These are phyloP conservation scores for Alosa alosa DNA, from an alignment of 2,113 vertebrate species.

Conservation along the genomic window DNA sequence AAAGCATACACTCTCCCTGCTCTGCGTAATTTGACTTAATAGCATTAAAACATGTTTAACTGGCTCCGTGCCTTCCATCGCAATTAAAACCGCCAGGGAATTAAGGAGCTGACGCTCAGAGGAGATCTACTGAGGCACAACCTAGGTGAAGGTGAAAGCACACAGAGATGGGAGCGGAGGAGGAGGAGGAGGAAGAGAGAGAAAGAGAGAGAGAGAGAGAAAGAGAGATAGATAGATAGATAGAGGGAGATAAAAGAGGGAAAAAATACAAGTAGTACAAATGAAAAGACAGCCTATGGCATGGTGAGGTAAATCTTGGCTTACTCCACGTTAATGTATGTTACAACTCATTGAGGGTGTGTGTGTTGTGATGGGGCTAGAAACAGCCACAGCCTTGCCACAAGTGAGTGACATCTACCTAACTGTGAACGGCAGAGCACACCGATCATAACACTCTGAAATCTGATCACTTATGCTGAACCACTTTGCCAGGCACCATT, in stretches of 20 bases:
- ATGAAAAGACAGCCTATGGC: no score
- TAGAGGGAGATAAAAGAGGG: not conserved
- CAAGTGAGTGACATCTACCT: not conserved
- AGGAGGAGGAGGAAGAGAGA: not conserved
- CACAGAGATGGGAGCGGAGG: not conserved
- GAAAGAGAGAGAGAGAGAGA: not conserved
- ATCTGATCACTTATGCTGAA: not conserved
- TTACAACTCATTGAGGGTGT: not conserved
- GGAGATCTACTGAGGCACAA: not conserved
- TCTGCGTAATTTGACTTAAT: conserved; percentile 30
- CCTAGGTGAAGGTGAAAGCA: not conserved
- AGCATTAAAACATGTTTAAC: conserved; percentile 26
- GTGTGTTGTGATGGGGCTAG: no score
- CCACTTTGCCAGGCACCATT: not conserved
- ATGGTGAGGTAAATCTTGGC: not conserved
- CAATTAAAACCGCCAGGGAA: conserved; percentile 28
- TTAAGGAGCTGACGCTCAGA: not conserved
- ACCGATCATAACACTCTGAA: not conserved
- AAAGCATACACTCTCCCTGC: conserved; percentile 18
- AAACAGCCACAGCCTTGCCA: not conserved
- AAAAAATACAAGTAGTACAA: not conserved
- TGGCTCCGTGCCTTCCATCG: conserved; percentile 13
- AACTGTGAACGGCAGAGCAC: not conserved
- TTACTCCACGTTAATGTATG: not conserved
- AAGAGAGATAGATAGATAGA: not conserved